These are phyloP conservation scores for Panurus biarmicus DNA, from an alignment of 2,113 vertebrate species.

Conservation along the genomic window DNA sequence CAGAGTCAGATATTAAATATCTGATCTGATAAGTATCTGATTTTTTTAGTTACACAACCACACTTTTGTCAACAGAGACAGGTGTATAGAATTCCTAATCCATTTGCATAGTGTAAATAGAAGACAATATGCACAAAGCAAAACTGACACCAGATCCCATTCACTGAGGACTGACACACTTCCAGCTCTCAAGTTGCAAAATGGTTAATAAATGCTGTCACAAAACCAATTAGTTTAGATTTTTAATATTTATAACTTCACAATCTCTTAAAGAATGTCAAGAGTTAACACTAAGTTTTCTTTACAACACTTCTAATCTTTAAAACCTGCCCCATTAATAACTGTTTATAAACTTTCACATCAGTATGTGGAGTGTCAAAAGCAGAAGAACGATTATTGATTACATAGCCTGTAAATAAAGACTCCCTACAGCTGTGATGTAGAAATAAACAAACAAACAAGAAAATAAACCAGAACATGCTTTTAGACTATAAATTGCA, in stretches of 20 bases:
- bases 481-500: not conserved
- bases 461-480: not conserved
- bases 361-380: not conserved
- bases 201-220: not conserved
- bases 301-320: not conserved
- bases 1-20: not conserved
- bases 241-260: not conserved
- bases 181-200: not conserved
- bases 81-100: not conserved
- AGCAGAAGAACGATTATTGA: not conserved
- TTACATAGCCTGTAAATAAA: not conserved
- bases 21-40: too few species aligned
- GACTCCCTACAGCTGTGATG: not conserved
- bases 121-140: not conserved
- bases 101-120: not conserved
- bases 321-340: not conserved
- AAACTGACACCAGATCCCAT: not conserved
- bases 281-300: not conserved
- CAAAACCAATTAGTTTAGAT: not conserved
- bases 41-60: not conserved
- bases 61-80: not conserved
- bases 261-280: not conserved
- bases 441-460: not conserved
- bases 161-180: not conserved
- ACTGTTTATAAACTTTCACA: not conserved